These are phyloP conservation scores for Suillia variegata DNA, from an alignment of 2,888 invertebrate genomes.

Conservation along the genomic window DNA sequence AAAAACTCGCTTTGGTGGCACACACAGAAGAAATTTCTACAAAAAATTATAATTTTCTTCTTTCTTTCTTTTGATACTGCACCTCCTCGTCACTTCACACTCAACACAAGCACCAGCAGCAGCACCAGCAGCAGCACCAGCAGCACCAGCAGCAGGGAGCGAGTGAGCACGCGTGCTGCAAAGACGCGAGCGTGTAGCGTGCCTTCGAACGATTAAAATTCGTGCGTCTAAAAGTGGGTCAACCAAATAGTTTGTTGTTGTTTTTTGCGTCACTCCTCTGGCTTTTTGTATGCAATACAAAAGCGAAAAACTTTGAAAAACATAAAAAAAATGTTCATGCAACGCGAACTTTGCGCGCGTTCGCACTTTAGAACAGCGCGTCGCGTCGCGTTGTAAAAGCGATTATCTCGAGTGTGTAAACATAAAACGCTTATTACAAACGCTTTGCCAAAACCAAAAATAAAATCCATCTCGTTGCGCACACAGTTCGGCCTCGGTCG, in stretches of 20 bases:
- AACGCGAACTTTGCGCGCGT: background rate
- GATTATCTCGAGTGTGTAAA: conserved; percentile 15
- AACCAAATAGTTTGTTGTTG: background rate
- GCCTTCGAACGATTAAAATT: conserved; percentile 12
- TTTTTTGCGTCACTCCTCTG: no score
- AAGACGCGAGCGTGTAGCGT: no score
- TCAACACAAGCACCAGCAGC: no score
- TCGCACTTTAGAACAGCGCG: background rate
- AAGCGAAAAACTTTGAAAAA: background rate
- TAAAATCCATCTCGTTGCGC: no score
- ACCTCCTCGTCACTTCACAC: no score
- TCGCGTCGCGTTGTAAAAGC: background rate
- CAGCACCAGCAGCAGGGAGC: no score
- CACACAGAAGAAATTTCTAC: background rate
- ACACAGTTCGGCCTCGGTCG: no score
- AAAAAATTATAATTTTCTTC: no score
- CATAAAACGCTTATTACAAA: conserved; percentile 11
- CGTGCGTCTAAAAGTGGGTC: conserved; percentile 13
- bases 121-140: no score
- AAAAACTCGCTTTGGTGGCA: no score
- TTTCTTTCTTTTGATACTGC: no score
- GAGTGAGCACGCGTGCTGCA: background rate
- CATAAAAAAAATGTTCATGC: background rate
- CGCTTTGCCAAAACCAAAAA: no score
- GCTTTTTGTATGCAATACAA: background rate